Evolutionary conservation across 2,797 vertebrate genomes (phyloP).

Genomic region (Pipistrellus kuhlii): DNA sequence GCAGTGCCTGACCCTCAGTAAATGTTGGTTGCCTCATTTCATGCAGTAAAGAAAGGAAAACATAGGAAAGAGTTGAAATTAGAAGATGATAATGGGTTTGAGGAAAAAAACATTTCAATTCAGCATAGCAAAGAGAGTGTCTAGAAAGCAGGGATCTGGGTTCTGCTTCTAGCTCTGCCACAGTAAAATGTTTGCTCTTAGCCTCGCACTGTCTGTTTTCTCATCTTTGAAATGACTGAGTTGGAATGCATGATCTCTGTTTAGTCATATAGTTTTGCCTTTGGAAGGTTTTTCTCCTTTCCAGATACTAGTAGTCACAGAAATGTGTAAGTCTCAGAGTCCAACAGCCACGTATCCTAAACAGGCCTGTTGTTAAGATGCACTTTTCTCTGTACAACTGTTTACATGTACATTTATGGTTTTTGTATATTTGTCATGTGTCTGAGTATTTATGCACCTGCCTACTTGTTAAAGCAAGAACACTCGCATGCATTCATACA

Average conservation of each 20-base stretch:
- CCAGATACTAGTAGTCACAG: neutral
- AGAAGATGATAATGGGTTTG: neutral
- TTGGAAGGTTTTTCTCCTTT: slow-evolving; percentile 12
- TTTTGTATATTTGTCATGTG: slow-evolving; percentile 77
- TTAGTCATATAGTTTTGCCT: slow-evolving; percentile 33
- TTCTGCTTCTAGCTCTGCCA: neutral
- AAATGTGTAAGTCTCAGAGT: slow-evolving; percentile 33
- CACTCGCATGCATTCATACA: slow-evolving; percentile 82
- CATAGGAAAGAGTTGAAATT: neutral
- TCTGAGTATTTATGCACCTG: slow-evolving; percentile 85
- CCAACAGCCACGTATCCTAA: slow-evolving; percentile 31
- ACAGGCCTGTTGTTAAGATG: neutral
- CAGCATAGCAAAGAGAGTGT: neutral
- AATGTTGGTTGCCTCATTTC: neutral
- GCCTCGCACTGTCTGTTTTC: neutral
- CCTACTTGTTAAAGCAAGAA: slow-evolving; percentile 77
- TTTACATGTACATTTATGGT: slow-evolving; percentile 73
- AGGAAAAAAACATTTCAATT: slow-evolving; percentile 28
- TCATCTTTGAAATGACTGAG: slow-evolving; percentile 13
- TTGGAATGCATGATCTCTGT: neutral
- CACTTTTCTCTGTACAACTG: slow-evolving; percentile 20
- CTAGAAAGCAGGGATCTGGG: neutral
- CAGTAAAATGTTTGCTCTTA: neutral
- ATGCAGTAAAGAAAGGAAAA: neutral
- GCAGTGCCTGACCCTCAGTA: neutral